Evolutionary conservation across 2,797 vertebrate genomes (phyloP).

Genomic region (Erethizon dorsatum): DNA sequence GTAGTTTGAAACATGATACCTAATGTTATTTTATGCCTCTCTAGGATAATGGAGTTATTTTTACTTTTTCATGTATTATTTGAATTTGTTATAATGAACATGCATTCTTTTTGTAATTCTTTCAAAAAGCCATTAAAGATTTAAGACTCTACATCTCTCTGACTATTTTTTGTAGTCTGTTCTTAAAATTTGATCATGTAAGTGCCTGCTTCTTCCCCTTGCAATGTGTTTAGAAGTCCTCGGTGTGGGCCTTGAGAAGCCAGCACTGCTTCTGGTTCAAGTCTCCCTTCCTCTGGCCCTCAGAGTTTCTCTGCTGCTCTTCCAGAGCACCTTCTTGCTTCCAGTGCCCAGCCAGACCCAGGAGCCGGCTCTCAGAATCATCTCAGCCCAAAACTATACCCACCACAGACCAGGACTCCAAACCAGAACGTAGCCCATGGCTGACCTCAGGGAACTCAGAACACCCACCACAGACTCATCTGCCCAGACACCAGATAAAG

Average conservation of each 20-base stretch:
- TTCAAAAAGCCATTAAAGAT: constrained; percentile 18
- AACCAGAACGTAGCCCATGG: not conserved
- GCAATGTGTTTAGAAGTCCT: constrained; percentile 92
- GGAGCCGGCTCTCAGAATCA: not conserved
- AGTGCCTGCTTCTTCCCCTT: constrained; percentile 56
- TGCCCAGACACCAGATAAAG: not conserved
- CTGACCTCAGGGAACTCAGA: not conserved
- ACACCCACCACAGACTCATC: not conserved
- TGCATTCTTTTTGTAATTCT: constrained; percentile 10
- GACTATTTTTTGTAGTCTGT: not conserved
- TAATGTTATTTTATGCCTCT: constrained; percentile 12
- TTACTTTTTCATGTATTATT: constrained; percentile 43
- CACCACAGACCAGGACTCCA: not conserved
- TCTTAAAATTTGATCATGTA: constrained; percentile 16
- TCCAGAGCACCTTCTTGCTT: constrained; percentile 88
- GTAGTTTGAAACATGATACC: not conserved
- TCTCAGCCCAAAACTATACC: not conserved
- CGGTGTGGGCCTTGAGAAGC: constrained; percentile 89
- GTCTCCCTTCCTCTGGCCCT: constrained; percentile 90
- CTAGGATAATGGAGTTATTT: not conserved
- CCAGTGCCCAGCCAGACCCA: constrained; percentile 74
- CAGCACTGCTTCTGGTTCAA: constrained; percentile 93
- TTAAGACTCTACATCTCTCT: not conserved
- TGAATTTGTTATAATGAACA: not conserved
- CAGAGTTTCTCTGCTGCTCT: constrained; percentile 91